Percentiles rank a stretch among this genome's conserved stretches.
These are phyloP conservation scores for Montipora sp. DNA, from an alignment of 64 coral and sea anemone genomes.

Conservation along the genomic window DNA sequence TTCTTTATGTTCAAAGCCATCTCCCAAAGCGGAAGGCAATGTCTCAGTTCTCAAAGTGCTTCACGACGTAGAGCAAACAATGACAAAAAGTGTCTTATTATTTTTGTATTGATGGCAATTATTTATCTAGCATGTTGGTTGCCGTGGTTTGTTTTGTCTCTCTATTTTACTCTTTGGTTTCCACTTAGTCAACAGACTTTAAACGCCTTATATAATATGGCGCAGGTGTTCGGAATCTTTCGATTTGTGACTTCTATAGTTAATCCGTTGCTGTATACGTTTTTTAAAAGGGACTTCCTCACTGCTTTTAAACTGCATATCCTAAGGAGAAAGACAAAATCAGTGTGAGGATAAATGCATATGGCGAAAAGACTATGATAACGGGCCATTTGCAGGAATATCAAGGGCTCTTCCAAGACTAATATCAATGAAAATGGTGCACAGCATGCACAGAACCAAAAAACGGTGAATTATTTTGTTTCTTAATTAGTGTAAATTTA, in stretches of 20 bases:
- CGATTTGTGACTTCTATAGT: slow-evolving; percentile 50
- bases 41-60: not conserved
- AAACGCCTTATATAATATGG: not conserved
- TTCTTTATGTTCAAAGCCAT: slow-evolving; percentile 51
- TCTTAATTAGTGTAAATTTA: too few species aligned
- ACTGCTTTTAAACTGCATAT: slow-evolving; percentile 35
- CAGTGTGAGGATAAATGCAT: too few species aligned
- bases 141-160: slow-evolving; percentile 58
- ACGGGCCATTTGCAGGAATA: too few species aligned
- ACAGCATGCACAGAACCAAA: too few species aligned
- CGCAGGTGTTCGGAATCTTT: slow-evolving; percentile 45
- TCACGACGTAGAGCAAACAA: not conserved
- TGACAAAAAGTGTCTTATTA: slow-evolving; percentile 59
- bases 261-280: slow-evolving; percentile 72
- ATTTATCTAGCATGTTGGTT: slow-evolving; percentile 64
- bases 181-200: not conserved
- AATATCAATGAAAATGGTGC: too few species aligned
- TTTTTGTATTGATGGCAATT: slow-evolving; percentile 57
- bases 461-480: too few species aligned
- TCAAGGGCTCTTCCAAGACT: too few species aligned
- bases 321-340: not conserved
- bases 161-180: slow-evolving; percentile 29
- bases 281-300: slow-evolving; percentile 76
- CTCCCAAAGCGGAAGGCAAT: not conserved
- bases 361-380: too few species aligned